Base-by-base conservation (phyloP, 2,888 invertebrate genomes). In the Protophormia terraenovae region DNA sequence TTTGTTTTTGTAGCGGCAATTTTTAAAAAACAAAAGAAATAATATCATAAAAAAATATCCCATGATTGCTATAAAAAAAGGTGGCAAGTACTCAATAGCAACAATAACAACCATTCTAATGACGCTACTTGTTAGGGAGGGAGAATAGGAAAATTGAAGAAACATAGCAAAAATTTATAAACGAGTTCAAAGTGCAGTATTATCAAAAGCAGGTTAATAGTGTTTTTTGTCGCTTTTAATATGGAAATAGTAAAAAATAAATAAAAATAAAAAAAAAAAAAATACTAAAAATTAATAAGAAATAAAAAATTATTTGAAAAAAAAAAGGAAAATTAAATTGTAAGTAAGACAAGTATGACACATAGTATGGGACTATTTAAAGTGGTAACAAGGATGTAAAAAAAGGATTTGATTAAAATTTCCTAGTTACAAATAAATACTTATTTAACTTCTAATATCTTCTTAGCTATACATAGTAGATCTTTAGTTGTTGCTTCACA, bases 161-260 rank as follows among this genome's bases (percentile, higher is more conserved):
- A 50, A 64, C 64, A 71, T n/a, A 47, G 38, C 45, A 53, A 47
- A n/a, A n/a, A 12, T 69, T 35, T 58, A 77, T 71, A 78, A 83
- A 86, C 75, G 82, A 85, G 85, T 85, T 82, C 82, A 86, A 83
- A 84, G 78, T 77, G 79, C 58, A 87, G 50, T 76, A 72, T 73
- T 84, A 89, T 89, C 88, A 90, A 90, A 91, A 90, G 89, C 90
- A 89, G 89, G 90, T 90, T 88, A 90, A 90, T 90, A 90, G 82
- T 75, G 78, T 85, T 82, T 78, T 71, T 55, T 55, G 35, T 71
- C 45, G 27, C 41, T 55, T 62, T 55, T 64, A 6, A 19, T 19
- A 27, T 27, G n/a, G 29, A 62, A 53, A 53, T 27, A 32, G 55
- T 2, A 50, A 67, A 55, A 16, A 45, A 24, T 45, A 27, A 64